Evolutionary conservation across 2,888 invertebrate species (phyloP), one percentile per base, ranked within the genome.

Genomic region (Xestia sexstrigata): DNA sequence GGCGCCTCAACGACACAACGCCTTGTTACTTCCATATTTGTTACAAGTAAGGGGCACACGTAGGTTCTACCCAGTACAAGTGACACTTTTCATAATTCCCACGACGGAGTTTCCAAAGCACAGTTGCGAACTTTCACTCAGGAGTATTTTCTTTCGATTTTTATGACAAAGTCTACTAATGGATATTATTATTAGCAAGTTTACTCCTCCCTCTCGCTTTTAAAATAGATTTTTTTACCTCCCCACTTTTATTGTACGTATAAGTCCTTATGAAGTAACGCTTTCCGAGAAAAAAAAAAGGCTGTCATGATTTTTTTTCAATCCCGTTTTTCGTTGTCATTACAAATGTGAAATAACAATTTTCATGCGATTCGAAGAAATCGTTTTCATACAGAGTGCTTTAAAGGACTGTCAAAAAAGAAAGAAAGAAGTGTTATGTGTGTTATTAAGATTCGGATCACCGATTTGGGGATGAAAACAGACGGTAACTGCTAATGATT

Each of bases 21-120:
- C 82, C 93, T 92, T 90, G 91, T 91, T 91, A 91, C 90, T 89
- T 83, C 87, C 85, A 81, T 86, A 67, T 83, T 87, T 90, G 89
- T 90, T 87, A 89, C 87, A 90, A 91, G 90, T 89, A 88, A 85
- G 70, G 85, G 86, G 83, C 87, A 88, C 89, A 86, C 91, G 88
- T 72, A 83, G 13, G n/a, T 47, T 77, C 45, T 35, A 30, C 60
- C 20, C 20, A 35, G 20, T 80, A 68, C 42, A 71, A 82, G 81
- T 78, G 65, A 80, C 82, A 84, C 63, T 85, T 79, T 82, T 81
- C 67, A 80, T 85, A 71, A 84, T 67, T 42, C 62, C 66, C 70
- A 49, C 7, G 62, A 45, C 66, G 47, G 23, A 49, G 26, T 81
- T 65, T 26, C n/a, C 8, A 20, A 45, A 58, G 39, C 1, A 49